Evolutionary conservation across 2,888 invertebrate species (phyloP), one percentile per base, ranked within the genome.

Genomic region (Ophion ellenae): DNA sequence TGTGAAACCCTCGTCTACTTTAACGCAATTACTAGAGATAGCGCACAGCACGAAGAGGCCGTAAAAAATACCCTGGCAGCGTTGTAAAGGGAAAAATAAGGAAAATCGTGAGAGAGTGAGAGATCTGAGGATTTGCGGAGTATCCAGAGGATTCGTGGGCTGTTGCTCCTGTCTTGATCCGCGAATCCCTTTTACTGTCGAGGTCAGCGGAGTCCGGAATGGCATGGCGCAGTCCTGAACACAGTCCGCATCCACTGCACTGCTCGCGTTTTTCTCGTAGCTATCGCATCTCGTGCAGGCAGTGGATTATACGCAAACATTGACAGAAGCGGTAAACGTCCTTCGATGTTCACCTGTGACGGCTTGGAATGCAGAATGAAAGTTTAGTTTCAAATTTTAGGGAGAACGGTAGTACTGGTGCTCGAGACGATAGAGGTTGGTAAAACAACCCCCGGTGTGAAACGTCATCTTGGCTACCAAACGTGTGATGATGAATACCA

Each of bases 1-100:
- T 91, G 90, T 90, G 90, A 88, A 91, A 91, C 91, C 90, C 92
- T 92, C 92, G 92, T 93, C 92, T 91, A 92, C 93, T 93, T 92
- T 92, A 92, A 92, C 91, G 90, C 92, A 93, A 89, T 86, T 86
- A 87, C 81, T 40, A 24, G 73, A 69, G 70, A 61, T 67, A 70
- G 75, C 70, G 59, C 75, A 75, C 40, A 79, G 67, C 47, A 66
- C 40, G 66, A 53, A 66, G 28, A 32, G 57, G 59, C 40, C n/a
- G 76, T 45, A 81, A 78, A 74, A 84, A 69, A 63, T 47, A 74
- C 63, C 64, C 45, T 20, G 76, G 78, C 57, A 24, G 64, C 28
- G 28, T 77, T 45, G 53, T 57, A 66, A 24, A 75, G 17, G 70
- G 75, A 63, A 74, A 76, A 69, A 76, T 77, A 71, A 81, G 66